Conservation (phyloP, 2,888 invertebrate genomes). For the Dichetophora obliterata region DNA sequence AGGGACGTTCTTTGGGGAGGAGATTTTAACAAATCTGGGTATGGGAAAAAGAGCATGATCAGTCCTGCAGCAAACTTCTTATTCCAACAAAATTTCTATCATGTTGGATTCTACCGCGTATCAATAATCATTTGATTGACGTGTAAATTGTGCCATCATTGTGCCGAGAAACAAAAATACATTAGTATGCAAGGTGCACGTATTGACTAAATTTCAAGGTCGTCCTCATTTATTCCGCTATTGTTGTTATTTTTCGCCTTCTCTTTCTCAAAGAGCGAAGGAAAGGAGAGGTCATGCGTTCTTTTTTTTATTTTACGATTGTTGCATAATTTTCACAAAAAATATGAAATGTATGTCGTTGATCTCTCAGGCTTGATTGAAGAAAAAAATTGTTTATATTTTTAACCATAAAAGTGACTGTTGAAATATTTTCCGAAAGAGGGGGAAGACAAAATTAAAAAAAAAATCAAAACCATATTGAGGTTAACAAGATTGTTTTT, state of each 20-base stretch:
- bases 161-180: background rate
- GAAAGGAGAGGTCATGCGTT: background rate
- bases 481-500: slow-evolving; percentile 48
- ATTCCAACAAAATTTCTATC: no score
- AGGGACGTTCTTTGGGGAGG: no score
- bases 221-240: background rate
- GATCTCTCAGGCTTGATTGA: slow-evolving; percentile 20
- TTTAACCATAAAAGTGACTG: slow-evolving; percentile 32
- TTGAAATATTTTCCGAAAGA: slow-evolving; percentile 21
- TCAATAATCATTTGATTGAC: no score
- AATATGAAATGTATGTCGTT: slow-evolving; percentile 20
- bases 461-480: slow-evolving; percentile 41
- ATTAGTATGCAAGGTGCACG: background rate
- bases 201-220: slow-evolving; percentile 28
- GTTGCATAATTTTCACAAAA: slow-evolving; percentile 46
- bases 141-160: no score
- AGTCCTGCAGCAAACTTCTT: no score
- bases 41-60: no score
- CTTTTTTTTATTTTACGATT: slow-evolving; percentile 38
- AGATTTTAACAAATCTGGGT: no score
- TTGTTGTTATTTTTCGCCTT: slow-evolving; percentile 18
- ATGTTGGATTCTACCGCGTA: no score
- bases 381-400: slow-evolving; percentile 10
- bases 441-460: slow-evolving; percentile 28
- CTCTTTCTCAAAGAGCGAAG: slow-evolving; percentile 22